A percentile compares a stretch with the other conserved stretches of the same genome.
Evolutionary conservation across 2,888 invertebrate species (phyloP).

Genomic region (Dasypogon diadema): DNA sequence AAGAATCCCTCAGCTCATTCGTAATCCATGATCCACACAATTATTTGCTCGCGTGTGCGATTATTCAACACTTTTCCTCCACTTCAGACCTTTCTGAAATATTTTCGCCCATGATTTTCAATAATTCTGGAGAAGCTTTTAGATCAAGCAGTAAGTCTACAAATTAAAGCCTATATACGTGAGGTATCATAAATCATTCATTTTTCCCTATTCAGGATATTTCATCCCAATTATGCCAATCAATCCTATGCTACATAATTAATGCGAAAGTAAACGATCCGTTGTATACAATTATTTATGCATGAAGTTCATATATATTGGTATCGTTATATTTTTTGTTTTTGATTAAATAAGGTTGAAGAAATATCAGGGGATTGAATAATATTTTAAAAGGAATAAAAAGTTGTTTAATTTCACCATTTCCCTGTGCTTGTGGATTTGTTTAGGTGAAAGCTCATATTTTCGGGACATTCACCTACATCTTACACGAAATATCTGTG

Average conservation of each 20-base stretch:
- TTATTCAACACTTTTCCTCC: not conserved
- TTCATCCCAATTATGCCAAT: slow-evolving; percentile 31
- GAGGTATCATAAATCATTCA: slow-evolving; percentile 15
- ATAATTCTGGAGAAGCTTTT: not conserved
- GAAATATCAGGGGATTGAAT: too few relatives aligned
- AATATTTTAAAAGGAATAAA: too few relatives aligned
- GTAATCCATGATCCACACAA: too few relatives aligned
- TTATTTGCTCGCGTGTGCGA: not conserved
- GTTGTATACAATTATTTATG: slow-evolving; percentile 27
- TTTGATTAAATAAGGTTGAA: too few relatives aligned
- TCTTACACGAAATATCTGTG: too few relatives aligned
- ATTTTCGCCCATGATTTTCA: not conserved
- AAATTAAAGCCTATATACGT: not conserved
- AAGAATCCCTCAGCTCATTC: too few relatives aligned
- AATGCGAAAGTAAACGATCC: slow-evolving; percentile 40
- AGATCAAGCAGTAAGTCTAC: not conserved
- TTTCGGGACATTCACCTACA: too few relatives aligned
- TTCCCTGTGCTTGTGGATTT: too few relatives aligned
- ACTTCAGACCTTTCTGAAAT: not conserved
- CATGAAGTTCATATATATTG: not conserved
- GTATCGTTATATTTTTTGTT: too few relatives aligned
- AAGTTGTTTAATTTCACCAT: too few relatives aligned
- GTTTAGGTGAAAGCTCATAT: too few relatives aligned
- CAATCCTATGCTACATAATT: slow-evolving; percentile 28
- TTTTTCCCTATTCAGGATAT: not conserved